phyloP scores from a whole-genome alignment of 2,888 invertebrate genomes.

The Cheilosia pagana region DNA sequence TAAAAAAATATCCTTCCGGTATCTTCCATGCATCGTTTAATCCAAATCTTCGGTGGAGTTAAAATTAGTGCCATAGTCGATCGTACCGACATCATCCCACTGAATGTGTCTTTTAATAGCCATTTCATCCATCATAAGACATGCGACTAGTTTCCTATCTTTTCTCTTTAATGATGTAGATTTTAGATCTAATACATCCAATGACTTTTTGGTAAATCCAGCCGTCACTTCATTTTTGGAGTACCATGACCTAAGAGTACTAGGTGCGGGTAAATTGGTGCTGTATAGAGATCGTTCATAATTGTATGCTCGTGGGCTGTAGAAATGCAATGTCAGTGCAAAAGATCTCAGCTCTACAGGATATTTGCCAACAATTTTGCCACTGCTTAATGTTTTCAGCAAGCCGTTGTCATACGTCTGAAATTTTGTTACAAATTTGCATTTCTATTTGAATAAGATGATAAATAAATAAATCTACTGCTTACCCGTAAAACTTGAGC shows the following conservation, averaged over 20 bases:
- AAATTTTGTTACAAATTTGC: not conserved
- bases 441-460: too few relatives aligned
- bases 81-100: not conserved
- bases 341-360: not conserved
- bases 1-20: slow-evolving; percentile 1
- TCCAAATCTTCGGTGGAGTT: not conserved
- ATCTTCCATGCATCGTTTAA: slow-evolving; percentile 8
- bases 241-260: too few relatives aligned
- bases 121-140: slow-evolving; percentile 6
- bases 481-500: too few relatives aligned
- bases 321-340: slow-evolving; percentile 6
- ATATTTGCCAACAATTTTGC: slow-evolving; percentile 44
- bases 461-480: too few relatives aligned
- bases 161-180: not conserved
- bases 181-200: slow-evolving; percentile 1
- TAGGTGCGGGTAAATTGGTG: not conserved
- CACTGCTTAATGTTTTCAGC: not conserved
- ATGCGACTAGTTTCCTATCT: not conserved
- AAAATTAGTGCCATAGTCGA: slow-evolving; percentile 22
- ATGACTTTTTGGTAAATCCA: too few relatives aligned
- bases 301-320: too few relatives aligned
- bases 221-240: too few relatives aligned
- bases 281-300: too few relatives aligned
- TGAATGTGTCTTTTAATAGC: too few relatives aligned
- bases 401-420: not conserved